Conservation (phyloP, 2,888 invertebrate species). For the Lumbricus terrestris region DNA sequence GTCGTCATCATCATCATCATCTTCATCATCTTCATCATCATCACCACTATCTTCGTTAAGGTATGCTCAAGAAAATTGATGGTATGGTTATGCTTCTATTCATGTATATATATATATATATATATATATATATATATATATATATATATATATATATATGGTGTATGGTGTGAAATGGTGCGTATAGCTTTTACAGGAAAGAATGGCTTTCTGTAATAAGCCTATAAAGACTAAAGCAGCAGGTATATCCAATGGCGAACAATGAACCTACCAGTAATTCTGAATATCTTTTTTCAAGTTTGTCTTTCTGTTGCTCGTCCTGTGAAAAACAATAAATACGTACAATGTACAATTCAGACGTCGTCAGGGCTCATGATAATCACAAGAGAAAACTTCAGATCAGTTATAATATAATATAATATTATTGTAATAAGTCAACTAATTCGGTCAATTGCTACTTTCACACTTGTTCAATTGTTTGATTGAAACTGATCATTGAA, state of each 20-base stretch:
- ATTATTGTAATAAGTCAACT: no score
- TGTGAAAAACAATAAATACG: not conserved
- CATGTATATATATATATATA: not conserved
- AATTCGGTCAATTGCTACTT: no score
- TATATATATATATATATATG: no score
- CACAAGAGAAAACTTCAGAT: not conserved
- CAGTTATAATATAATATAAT: not conserved
- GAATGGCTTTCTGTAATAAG: no score
- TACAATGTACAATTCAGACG: not conserved
- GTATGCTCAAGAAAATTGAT: no score
- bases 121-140: not conserved
- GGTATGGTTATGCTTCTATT: no score
- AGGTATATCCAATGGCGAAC: not conserved
- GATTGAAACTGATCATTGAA: no score
- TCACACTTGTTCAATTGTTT: no score
- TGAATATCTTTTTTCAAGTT: not conserved
- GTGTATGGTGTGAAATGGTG: no score
- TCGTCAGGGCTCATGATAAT: not conserved
- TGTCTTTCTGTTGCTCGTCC: not conserved
- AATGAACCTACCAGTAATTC: not conserved
- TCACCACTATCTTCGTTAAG: not conserved
- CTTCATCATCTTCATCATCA: no score
- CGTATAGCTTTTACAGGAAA: no score
- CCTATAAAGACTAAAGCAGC: not conserved
- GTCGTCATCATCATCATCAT: not conserved